Base-by-base conservation (phyloP, 2,797 vertebrate species). In the Aselliscus stoliczkanus region DNA sequence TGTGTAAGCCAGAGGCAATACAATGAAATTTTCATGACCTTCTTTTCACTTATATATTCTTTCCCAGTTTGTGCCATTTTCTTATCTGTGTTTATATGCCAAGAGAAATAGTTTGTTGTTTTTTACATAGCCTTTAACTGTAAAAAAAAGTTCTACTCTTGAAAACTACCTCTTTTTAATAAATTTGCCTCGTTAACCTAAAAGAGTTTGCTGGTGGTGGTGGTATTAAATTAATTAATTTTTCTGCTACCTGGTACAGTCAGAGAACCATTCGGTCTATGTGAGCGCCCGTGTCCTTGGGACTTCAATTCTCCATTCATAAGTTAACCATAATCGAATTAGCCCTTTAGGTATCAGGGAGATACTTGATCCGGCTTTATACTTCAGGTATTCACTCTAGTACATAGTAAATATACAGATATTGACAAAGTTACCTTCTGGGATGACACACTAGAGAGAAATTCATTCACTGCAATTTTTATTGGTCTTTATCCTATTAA, bases 1-100 rank as follows among this genome's bases (percentile, higher is more conserved):
- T 95, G 65, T 88, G 37, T 85, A 90, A 93, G 79, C 87, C 80
- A 82, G 87, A 92, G 80, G 93, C 76, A 84, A 95, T 84, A 81
- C 65, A 88, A 76, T 94, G 1, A 23, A 88, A 94, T 87, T 91
- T 96, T 90, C 94, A 93, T 81, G 25, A 77, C 18, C 23, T 93
- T 75, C 62, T 73, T 92, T 94, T 60, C 58, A 42, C 29, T 87
- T 87, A 75, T 52, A 27, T 67, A 90, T 70, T 79, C 60, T 81
- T 93, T 44, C 14, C 10, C 31, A 64, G 37, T 58, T 90, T 88
- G 15, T 92, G 29, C 8, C 11, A 72, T 90, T 91, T 95, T 95
- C 82, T 87, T 96, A 60, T 96, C 70, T 93, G 25, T 89, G 18
- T 88, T 97, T 93, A 58, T 56, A 73, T n/a, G 20, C 21, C 69